Conservation (phyloP, 2,797 vertebrate genomes). For the Urocyon cinereoargenteus region DNA sequence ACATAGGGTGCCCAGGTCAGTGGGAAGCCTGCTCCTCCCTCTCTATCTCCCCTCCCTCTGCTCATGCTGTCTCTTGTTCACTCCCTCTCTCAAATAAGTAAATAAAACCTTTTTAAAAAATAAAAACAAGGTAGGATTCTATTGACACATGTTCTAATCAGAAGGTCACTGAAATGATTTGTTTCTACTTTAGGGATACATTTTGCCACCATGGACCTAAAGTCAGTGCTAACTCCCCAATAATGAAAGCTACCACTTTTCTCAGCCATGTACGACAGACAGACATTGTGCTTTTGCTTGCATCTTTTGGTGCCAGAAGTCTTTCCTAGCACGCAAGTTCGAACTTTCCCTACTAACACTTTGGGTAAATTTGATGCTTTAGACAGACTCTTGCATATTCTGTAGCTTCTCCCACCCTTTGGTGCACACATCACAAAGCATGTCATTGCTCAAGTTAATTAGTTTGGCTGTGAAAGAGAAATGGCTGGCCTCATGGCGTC, state of each 20-base stretch:
- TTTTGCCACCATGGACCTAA: background rate
- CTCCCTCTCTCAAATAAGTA: too few relatives aligned
- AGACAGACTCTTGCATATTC: too few relatives aligned
- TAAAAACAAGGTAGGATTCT: background rate
- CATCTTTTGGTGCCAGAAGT: background rate
- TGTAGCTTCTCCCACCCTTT: too few relatives aligned
- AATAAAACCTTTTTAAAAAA: too few relatives aligned
- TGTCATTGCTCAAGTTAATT: rapidly evolving
- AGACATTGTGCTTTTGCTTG: background rate
- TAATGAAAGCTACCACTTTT: background rate
- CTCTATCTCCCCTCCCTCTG: too few relatives aligned
- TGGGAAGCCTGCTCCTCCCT: too few relatives aligned
- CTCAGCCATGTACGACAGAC: background rate
- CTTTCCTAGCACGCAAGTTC: background rate
- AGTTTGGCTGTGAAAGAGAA: background rate
- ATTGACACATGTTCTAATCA: background rate
- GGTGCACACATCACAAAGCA: background rate
- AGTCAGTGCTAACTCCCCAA: background rate
- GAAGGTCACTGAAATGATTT: background rate
- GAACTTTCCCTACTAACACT: background rate
- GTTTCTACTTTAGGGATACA: background rate
- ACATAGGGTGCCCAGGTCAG: too few relatives aligned
- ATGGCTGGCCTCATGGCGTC: background rate
- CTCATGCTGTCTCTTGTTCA: too few relatives aligned
- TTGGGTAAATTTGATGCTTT: background rate